phyloP scores from a whole-genome alignment of 2,888 invertebrate genomes.

The Cosmia trapezina region DNA sequence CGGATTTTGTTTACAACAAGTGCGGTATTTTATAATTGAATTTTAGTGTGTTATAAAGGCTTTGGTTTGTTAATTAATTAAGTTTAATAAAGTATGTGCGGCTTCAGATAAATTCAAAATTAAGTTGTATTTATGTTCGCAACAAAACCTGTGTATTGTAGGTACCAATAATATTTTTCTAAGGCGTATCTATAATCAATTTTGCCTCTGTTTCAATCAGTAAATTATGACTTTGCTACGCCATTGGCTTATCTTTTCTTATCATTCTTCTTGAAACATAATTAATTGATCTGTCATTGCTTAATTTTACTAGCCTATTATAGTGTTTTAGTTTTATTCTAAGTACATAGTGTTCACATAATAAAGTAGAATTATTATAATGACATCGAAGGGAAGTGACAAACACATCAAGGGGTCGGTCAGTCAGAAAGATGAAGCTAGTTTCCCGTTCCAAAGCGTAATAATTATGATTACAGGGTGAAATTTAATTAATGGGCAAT shows the following conservation, averaged over 20 bases:
- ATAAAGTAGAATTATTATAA: too few species aligned
- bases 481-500: too few species aligned
- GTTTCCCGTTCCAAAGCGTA: too few species aligned
- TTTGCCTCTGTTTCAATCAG: background rate
- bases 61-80: conserved; percentile 11
- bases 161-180: background rate
- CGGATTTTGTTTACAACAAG: conserved; percentile 17
- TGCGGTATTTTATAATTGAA: conserved; percentile 4
- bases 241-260: background rate
- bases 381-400: too few species aligned
- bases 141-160: background rate
- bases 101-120: background rate
- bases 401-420: too few species aligned
- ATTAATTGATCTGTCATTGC: background rate
- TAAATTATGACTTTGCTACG: background rate
- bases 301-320: too few species aligned
- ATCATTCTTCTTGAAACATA: background rate
- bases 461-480: too few species aligned
- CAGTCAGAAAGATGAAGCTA: too few species aligned
- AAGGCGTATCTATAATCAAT: background rate
- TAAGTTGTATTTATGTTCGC: background rate
- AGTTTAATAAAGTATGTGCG: background rate
- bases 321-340: too few species aligned
- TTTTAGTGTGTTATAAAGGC: background rate
- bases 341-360: too few species aligned